phyloP scores from a whole-genome alignment of 30 jellyfish, hydroid and myxozoan species.

The Aurelia coerulea region DNA sequence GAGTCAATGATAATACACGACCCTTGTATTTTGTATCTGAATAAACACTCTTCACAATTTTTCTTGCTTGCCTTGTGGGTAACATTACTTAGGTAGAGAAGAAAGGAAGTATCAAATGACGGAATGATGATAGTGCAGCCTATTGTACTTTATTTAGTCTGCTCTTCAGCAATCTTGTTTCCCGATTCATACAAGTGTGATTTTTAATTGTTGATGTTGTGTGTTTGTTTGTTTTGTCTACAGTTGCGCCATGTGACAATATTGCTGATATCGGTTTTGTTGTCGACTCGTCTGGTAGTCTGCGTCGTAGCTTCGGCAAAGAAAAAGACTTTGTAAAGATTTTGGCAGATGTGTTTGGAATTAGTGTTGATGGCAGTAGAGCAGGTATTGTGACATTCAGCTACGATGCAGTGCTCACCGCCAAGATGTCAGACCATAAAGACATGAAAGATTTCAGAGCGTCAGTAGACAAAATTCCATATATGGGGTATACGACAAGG shows the following conservation, averaged over 20 bases:
- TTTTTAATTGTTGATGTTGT: no score
- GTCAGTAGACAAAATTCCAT: conserved; percentile 84
- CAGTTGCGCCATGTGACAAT: conserved; percentile 52
- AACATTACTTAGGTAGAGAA: no score
- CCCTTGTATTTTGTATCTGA: no score
- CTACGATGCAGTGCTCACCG: conserved; percentile 72
- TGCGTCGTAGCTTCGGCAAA: conserved; percentile 69
- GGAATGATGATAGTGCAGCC: no score
- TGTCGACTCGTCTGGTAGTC: conserved; percentile 96
- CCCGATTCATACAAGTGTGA: no score
- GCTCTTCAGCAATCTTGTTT: no score
- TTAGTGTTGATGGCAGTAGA: conserved; percentile 55
- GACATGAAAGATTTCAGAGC: conserved; percentile 69
- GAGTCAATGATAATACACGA: no score
- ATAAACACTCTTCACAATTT: no score
- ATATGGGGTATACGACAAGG: conserved; percentile 88
- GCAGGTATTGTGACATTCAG: conserved; percentile 91
- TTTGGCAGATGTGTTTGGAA: conserved; percentile 75
- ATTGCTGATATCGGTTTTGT: conserved; percentile 86
- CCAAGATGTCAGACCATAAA: conserved; percentile 64
- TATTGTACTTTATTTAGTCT: no score
- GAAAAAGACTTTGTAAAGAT: conserved; percentile 88
- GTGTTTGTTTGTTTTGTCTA: no score
- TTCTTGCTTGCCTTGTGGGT: no score
- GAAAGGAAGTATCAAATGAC: no score